These are phyloP conservation scores for Ceratina australensis DNA, from an alignment of 1,140 invertebrate species.

Conservation along the genomic window DNA sequence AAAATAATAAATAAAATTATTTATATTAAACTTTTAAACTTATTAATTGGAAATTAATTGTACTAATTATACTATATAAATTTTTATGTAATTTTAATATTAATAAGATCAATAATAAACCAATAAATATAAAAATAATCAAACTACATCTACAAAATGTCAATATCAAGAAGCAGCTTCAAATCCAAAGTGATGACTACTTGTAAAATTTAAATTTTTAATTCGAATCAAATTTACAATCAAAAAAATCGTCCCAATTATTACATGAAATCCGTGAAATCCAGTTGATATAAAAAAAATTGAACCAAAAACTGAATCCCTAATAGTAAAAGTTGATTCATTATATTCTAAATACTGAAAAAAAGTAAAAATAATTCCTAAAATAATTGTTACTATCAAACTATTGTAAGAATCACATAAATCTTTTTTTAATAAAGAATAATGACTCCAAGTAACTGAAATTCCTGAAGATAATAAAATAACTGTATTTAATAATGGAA, in stretches of 20 bases:
- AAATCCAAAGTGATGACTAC: conserved; percentile 84
- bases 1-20: conserved; percentile 83
- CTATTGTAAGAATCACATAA: too few relatives aligned
- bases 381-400: too few relatives aligned
- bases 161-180: conserved; percentile 86
- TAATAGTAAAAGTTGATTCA: too few relatives aligned
- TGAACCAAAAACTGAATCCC: too few relatives aligned
- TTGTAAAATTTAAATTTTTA: conserved; percentile 79
- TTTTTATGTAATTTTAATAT: too few relatives aligned
- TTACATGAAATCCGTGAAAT: neutral
- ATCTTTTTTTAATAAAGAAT: too few relatives aligned
- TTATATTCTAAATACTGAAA: too few relatives aligned
- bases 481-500: too few relatives aligned
- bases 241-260: neutral
- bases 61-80: conserved; percentile 84
- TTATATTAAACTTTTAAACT: conserved; percentile 81
- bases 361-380: too few relatives aligned
- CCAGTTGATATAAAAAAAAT: neutral
- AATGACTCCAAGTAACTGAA: too few relatives aligned
- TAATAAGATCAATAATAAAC: conserved; percentile 83
- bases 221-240: neutral
- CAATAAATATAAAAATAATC: conserved; percentile 85
- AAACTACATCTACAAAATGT: conserved; percentile 88
- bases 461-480: too few relatives aligned
- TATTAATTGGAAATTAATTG: conserved; percentile 86